phyloP scores from a whole-genome alignment of 2,797 vertebrate genomes.

The Typhlichthys subterraneus region DNA sequence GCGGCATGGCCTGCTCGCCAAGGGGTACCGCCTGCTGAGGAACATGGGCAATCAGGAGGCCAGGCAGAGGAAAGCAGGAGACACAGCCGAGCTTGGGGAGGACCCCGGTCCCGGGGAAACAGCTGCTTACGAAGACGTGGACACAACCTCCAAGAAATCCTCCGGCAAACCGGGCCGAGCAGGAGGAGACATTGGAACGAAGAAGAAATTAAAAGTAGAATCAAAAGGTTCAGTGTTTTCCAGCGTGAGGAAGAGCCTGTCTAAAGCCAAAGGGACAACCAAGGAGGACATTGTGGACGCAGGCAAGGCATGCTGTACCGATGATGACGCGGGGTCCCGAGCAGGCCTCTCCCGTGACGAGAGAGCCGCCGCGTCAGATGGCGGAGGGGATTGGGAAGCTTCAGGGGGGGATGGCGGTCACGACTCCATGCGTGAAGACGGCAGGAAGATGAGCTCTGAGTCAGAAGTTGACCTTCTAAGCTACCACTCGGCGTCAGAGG shows the following conservation, averaged over 20 bases:
- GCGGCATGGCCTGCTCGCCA: slow-evolving; percentile 82
- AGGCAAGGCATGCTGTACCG: slow-evolving; percentile 63
- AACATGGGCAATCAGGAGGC: slow-evolving; percentile 96
- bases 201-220: slow-evolving; percentile 86
- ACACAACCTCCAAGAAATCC: slow-evolving; percentile 87
- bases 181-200: slow-evolving; percentile 64
- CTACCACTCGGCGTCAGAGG: slow-evolving; percentile 89
- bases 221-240: slow-evolving; percentile 89
- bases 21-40: slow-evolving; percentile 68
- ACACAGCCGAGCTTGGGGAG: slow-evolving; percentile 69
- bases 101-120: slow-evolving; percentile 70
- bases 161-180: slow-evolving; percentile 78
- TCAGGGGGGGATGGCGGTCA: slow-evolving; percentile 66
- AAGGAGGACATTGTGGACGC: slow-evolving; percentile 83
- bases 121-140: slow-evolving; percentile 76
- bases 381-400: slow-evolving; percentile 74
- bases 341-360: slow-evolving; percentile 77
- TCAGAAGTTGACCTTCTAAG: slow-evolving; percentile 94
- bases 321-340: slow-evolving; percentile 66
- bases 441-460: slow-evolving; percentile 85
- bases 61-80: slow-evolving; percentile 85
- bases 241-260: slow-evolving; percentile 87
- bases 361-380: slow-evolving; percentile 79
- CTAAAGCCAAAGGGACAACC: slow-evolving; percentile 80
- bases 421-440: slow-evolving; percentile 69